These are phyloP conservation scores for Hippopotamus amphibius DNA, from an alignment of 2,113 vertebrate genomes.

Conservation along the genomic window DNA sequence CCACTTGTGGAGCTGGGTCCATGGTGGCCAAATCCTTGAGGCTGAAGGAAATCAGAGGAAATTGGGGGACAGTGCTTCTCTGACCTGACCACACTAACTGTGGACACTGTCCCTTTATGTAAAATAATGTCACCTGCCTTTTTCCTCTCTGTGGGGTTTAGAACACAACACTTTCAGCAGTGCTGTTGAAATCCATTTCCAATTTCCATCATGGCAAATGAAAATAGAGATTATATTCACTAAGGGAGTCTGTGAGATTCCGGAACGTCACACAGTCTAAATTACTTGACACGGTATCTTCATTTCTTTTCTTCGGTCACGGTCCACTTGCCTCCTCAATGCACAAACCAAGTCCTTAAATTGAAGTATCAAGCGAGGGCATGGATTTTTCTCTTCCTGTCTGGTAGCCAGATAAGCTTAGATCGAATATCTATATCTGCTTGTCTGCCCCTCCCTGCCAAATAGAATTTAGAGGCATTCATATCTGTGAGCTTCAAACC, in stretches of 20 bases:
- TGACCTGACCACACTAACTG: neutral
- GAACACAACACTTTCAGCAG: neutral
- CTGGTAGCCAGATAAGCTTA: neutral
- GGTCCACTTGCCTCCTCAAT: neutral
- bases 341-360: neutral
- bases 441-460: neutral
- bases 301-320: neutral
- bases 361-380: neutral
- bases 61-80: no score
- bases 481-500: neutral
- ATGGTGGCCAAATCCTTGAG: neutral
- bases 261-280: neutral
- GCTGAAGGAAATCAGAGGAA: neutral
- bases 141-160: neutral
- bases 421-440: neutral
- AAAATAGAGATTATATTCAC: neutral
- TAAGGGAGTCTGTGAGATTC: no score
- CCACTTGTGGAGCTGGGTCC: no score
- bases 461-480: neutral
- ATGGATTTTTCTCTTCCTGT: fast-evolving
- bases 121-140: no score
- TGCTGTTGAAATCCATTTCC: neutral
- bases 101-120: neutral
- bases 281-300: no score
- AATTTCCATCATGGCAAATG: neutral